phyloP scores from a whole-genome alignment of 2,888 invertebrate species.

The Amiota minor region DNA sequence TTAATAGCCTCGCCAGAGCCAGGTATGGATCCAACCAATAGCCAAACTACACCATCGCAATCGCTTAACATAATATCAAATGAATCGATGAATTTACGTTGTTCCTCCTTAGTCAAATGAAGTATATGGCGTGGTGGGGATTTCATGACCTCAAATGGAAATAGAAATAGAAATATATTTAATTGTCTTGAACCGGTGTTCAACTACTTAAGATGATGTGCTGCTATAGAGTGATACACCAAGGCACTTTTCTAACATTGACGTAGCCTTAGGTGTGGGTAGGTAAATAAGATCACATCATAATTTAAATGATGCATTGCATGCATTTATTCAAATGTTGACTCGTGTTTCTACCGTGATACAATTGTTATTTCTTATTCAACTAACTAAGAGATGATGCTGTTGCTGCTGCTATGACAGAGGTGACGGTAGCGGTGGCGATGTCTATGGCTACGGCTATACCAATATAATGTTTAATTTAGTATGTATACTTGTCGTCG shows the following conservation, averaged over 20 bases:
- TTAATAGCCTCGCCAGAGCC: constrained; percentile 70
- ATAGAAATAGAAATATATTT: constrained; percentile 4
- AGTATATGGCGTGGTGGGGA: constrained; percentile 59
- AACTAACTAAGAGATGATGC: no score
- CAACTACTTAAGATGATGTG: background rate
- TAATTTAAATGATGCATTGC: background rate
- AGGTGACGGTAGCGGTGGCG: no score
- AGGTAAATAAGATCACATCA: no score
- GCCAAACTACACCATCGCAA: constrained; percentile 77
- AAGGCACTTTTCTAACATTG: background rate
- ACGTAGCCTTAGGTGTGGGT: background rate
- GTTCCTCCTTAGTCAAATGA: constrained; percentile 60
- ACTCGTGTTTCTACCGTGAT: background rate
- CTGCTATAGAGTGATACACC: background rate
- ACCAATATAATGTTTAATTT: no score
- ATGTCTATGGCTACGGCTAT: no score
- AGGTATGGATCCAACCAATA: constrained; percentile 66
- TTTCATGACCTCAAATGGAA: background rate
- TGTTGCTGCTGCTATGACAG: no score
- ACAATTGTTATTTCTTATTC: background rate
- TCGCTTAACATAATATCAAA: constrained; percentile 77
- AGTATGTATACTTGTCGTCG: no score
- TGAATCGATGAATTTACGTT: constrained; percentile 72
- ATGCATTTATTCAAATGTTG: background rate
- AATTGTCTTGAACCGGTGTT: background rate